These are phyloP conservation scores for Globodera rostochiensis DNA, from an alignment of 1,140 invertebrate genomes.

Conservation along the genomic window DNA sequence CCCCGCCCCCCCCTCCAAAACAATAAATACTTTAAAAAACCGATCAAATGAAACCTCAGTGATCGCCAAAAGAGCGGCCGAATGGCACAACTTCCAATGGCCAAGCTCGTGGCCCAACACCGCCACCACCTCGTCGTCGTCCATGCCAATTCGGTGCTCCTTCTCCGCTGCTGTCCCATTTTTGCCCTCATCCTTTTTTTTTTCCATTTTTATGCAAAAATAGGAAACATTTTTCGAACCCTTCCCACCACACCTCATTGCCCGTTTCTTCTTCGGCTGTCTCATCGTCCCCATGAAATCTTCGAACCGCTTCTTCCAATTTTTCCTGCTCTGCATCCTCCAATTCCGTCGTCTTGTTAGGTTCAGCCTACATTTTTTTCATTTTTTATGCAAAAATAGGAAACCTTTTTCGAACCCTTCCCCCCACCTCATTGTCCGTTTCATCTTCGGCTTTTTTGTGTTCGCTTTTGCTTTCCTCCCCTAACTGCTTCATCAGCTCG, in stretches of 20 bases:
- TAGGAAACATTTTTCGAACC: no score
- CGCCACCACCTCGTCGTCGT: conserved; percentile 63
- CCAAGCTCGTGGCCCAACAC: conserved; percentile 88
- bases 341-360: no score
- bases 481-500: conserved; percentile 48
- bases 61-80: conserved; percentile 84
- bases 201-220: no score
- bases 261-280: no score
- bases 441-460: conserved; percentile 39
- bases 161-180: conserved; percentile 12
- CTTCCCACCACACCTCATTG: no score
- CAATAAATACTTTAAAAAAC: conserved; percentile 10
- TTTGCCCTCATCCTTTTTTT: neutral
- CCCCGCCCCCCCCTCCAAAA: no score
- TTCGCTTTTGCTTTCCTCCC: conserved; percentile 47
- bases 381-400: no score
- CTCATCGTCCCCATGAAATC: neutral
- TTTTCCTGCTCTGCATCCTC: conserved; percentile 65
- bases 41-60: conserved; percentile 70
- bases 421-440: conserved; percentile 43
- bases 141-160: neutral
- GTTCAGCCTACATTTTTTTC: conserved; percentile 31
- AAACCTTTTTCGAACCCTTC: conserved; percentile 37
- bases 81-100: conserved; percentile 94
- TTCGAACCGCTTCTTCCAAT: conserved; percentile 14